Conservation (phyloP, 1,140 invertebrate species). For the Apis cerana region DNA sequence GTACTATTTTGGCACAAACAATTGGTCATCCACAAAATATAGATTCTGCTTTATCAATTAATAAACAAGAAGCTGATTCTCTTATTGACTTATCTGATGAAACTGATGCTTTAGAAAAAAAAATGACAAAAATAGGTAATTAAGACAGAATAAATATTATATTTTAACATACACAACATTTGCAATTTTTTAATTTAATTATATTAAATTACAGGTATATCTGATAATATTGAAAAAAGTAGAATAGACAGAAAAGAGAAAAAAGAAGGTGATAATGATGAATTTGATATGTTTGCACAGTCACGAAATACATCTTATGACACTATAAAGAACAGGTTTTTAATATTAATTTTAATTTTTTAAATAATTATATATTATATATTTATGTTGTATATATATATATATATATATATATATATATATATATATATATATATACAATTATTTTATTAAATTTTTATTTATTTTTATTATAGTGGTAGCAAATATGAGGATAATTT, state of each 20-base stretch:
- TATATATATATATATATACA: neutral
- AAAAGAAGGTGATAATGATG: constrained; percentile 83
- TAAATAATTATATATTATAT: neutral
- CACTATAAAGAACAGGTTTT: constrained; percentile 85
- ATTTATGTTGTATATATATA: too few species aligned
- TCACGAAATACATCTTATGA: constrained; percentile 90
- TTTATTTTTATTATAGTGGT: constrained; percentile 80
- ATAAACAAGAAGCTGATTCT: constrained; percentile 80
- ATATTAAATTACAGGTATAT: constrained; percentile 64
- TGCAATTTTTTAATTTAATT: constrained; percentile 5
- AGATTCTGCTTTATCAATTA: constrained; percentile 62
- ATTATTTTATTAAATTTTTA: too few species aligned
- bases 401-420: neutral
- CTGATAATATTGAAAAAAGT: constrained; percentile 62
- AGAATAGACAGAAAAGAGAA: constrained; percentile 69
- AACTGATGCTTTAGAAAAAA: constrained; percentile 75
- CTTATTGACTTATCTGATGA: constrained; percentile 87
- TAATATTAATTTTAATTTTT: constrained; percentile 19
- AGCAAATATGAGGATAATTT: constrained; percentile 89
- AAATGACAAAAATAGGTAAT: constrained; percentile 78
- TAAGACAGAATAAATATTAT: constrained; percentile 70
- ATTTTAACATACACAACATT: constrained; percentile 20
- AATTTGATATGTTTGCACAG: constrained; percentile 96
- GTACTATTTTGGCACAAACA: constrained; percentile 76
- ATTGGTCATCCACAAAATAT: constrained; percentile 73